Percentiles rank a stretch among this genome's conserved stretches.
Conservation (phyloP, 2,797 vertebrate genomes). For the Phaenicophaeus curvirostris region DNA sequence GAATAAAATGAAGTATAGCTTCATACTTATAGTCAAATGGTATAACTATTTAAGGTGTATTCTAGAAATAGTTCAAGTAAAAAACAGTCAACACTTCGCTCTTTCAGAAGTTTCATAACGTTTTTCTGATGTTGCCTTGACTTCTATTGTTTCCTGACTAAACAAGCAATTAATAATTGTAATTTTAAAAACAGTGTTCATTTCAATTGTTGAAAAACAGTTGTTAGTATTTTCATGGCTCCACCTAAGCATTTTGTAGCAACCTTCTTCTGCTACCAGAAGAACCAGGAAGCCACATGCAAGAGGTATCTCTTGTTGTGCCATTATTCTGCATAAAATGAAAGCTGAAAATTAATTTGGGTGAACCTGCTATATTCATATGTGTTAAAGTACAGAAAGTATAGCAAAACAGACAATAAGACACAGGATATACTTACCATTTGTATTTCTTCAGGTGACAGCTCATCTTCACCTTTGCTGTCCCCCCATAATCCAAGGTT, state of each 20-base stretch:
- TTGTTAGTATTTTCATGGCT: not conserved
- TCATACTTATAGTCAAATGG: not conserved
- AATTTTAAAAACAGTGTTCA: not conserved
- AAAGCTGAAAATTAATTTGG: not conserved
- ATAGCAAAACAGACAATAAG: not conserved
- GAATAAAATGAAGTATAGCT: not conserved
- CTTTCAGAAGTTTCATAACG: not conserved
- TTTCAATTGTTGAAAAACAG: not conserved
- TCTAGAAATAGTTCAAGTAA: not conserved
- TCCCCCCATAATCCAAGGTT: slow-evolving; percentile 86
- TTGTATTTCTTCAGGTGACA: slow-evolving; percentile 97
- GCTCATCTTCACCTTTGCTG: slow-evolving; percentile 86
- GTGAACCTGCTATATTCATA: not conserved
- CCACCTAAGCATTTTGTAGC: not conserved
- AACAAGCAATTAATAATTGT: not conserved
- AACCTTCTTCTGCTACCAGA: not conserved
- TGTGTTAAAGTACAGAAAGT: not conserved
- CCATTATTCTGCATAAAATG: not conserved
- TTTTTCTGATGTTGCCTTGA: not conserved
- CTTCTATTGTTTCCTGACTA: not conserved
- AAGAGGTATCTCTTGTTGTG: not conserved
- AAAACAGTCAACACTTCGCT: not conserved
- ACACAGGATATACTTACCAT: slow-evolving; percentile 81
- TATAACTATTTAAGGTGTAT: not conserved
- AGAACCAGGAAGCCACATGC: not conserved